Percentiles rank a stretch among this genome's conserved stretches.
Evolutionary conservation across 2,888 invertebrate species (phyloP).

Genomic region (Podotricha telesiphe): DNA sequence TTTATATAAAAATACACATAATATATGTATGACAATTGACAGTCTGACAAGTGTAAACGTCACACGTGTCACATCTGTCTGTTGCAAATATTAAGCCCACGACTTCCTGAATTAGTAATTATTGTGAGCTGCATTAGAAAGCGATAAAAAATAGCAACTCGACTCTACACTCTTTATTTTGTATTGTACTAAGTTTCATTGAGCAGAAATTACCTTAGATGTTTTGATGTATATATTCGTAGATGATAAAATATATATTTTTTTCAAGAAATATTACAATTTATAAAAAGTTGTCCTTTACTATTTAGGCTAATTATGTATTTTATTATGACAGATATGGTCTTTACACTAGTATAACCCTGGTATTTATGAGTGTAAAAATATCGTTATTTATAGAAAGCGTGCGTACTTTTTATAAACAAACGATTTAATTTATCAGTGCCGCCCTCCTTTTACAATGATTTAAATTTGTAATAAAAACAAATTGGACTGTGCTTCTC

Average conservation of each 20-base stretch:
- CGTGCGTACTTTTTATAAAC: not conserved
- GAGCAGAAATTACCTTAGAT: too few species aligned
- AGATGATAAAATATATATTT: too few species aligned
- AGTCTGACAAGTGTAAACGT: not conserved
- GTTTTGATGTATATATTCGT: too few species aligned
- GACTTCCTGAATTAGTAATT: not conserved
- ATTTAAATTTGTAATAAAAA: not conserved
- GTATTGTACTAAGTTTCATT: not conserved
- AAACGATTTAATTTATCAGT: constrained; percentile 6
- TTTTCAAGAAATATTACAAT: too few species aligned
- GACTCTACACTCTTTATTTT: not conserved
- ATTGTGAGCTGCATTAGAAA: not conserved
- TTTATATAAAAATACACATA: too few species aligned
- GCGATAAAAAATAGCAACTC: not conserved
- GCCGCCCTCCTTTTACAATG: not conserved
- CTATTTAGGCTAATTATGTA: too few species aligned
- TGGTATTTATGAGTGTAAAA: not conserved
- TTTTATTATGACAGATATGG: too few species aligned
- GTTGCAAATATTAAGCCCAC: not conserved
- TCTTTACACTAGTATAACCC: too few species aligned
- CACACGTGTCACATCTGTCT: not conserved
- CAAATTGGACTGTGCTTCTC: constrained; percentile 1
- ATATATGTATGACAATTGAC: not conserved
- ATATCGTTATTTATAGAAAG: too few species aligned
- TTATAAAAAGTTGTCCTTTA: too few species aligned